Base-by-base conservation (phyloP, 1,140 invertebrate species). In the Ylistrum balloti region DNA sequence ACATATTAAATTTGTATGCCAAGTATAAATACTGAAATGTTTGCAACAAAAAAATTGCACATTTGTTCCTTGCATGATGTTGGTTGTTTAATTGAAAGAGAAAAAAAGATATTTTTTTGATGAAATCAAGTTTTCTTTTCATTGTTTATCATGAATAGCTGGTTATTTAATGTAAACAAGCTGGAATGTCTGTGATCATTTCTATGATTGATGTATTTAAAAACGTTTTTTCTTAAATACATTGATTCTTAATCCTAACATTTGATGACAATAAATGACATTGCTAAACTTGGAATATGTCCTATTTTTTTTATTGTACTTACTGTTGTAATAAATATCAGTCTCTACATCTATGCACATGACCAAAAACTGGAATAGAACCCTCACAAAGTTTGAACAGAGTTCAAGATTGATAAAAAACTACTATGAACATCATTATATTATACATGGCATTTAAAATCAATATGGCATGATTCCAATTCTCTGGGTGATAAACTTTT, bases 141-240 rank as follows among this genome's bases (percentile, higher is more conserved):
- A 56, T 56, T 74, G 17, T 74, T 22, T 74, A 28, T 74, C 9
- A 38, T 17, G 17, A 45, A 17, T 45, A 13, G 1, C 41, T 17
- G 10, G 41, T 45, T 45, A 45, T 17, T 38, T n/a, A n/a, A 74
- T 74, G 22, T 74, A 28, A 48, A 13, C n/a, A 28, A 74, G n/a
- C 56, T 74, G 56, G 56, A 74, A 74, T 74, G 56, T 28, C 56
- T 74, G 56, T 74, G 56, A 74, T 74, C 56, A 74, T 74, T 28
- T 74, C n/a, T 74, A 28, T 45, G 17, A 28, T 28, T 74, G 56
- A 74, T 74, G 56, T 74, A 74, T 74, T 74, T 74, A 74, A 74
- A 74, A 7, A n/a, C 11, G n/a, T 74, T n/a, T n/a, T 74, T 74
- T 74, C 56, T 74, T 74, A 28, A 74, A 74, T 74, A 74, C 56